Evolutionary conservation across 2,888 invertebrate species (phyloP), one percentile per base, ranked within the genome.

Genomic region (Parnassius smintheus): DNA sequence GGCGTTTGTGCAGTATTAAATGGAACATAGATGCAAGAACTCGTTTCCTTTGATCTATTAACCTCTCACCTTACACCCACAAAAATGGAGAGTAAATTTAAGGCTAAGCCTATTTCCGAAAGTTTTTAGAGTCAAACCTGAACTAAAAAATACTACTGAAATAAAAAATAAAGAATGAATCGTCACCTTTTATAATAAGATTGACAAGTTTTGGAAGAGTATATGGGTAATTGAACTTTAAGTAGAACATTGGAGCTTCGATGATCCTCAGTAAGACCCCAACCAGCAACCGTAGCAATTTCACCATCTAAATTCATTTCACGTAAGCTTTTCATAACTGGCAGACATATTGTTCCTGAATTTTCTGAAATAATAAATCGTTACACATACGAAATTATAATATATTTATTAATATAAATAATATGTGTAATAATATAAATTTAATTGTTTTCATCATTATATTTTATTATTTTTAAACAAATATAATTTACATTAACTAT

Each of bases 291-390:
- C 2, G n/a, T 45, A 35, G 48, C 62, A 1, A 1, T n/a, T 41
- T 59, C 51, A 45, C n/a, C 45, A 2, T 18, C 7, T 22, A 63
- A 2, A 22, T 56, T 13, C 41, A 8, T 59, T 18, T 63, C 50
- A 11, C 41, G n/a, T 22, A 63, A 42, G 3, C 25, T 1, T 11
- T 22, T 50, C 3, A 13, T 51, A 22, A 59, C 22, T n/a, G 63
- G 63, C 46, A 63, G 51, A 46, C 63, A 63, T 46, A 59, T 56
- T 51, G 56, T 13, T 3, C 41, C 59, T 7, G 56, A 41, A 52
- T 59, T 63, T 22, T 13, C 63, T 63, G 9, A 2, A 9, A 42
- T 1, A 13, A 25, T 7, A 25, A 53, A 13, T 13, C 12, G 10
- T 3, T 2, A 53, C n/a, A 11, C 12, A 7, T 52, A 52, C 1